phyloP scores from a whole-genome alignment of 1,140 invertebrate genomes.

The Amphibalanus amphitrite region DNA sequence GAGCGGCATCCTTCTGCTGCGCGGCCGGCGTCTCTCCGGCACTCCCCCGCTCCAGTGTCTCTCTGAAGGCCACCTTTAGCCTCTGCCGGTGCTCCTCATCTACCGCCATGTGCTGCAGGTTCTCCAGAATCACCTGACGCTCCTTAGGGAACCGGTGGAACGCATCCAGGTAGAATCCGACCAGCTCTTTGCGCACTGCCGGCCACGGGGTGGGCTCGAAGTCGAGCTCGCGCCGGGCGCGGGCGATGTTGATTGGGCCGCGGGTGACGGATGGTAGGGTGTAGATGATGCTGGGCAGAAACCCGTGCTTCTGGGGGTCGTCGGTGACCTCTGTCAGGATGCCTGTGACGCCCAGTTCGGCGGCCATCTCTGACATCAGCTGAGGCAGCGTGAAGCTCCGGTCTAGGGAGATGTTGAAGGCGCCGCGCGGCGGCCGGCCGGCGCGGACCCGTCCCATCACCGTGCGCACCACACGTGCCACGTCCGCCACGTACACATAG shows the following conservation, averaged over 20 bases:
- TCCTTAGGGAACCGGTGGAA: too few relatives aligned
- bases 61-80: too few relatives aligned
- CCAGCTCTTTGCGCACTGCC: too few relatives aligned
- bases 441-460: conserved; percentile 17
- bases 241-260: conserved; percentile 26
- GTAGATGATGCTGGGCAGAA: conserved; percentile 9
- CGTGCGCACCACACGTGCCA: conserved; percentile 24
- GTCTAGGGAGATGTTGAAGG: conserved; percentile 29
- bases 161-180: too few relatives aligned
- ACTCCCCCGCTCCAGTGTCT: too few relatives aligned
- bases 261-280: conserved; percentile 29
- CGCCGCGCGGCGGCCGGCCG: conserved; percentile 21
- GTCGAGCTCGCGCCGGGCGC: conserved; percentile 23
- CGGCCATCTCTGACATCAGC: conserved; percentile 21
- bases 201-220: conserved; percentile 25
- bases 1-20: too few relatives aligned
- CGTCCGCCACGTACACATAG: conserved; percentile 31
- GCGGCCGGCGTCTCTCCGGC: too few relatives aligned
- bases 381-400: conserved; percentile 21
- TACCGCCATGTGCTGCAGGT: too few relatives aligned
- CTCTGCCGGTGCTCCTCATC: too few relatives aligned
- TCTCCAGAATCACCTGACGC: too few relatives aligned
- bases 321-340: too few relatives aligned
- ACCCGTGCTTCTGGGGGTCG: too few relatives aligned
- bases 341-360: conserved; percentile 17